Conservation (phyloP, 2,888 invertebrate genomes). For the Piscicola geometra region DNA sequence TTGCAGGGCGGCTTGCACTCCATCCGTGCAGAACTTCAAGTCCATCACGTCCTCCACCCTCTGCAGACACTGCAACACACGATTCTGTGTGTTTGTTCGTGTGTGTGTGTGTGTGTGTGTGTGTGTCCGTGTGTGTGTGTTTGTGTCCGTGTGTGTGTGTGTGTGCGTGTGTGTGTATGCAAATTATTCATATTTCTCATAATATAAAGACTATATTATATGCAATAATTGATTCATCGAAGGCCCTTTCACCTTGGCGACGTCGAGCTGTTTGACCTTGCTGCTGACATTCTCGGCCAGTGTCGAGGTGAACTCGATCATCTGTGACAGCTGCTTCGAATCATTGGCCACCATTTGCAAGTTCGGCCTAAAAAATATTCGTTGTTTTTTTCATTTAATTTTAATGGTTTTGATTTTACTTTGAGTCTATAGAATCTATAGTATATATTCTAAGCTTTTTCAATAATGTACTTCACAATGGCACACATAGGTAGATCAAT, state of each 20-base stretch:
- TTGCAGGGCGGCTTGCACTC: constrained; percentile 87
- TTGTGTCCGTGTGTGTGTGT: too few species aligned
- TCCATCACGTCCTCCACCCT: constrained; percentile 91
- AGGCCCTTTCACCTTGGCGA: constrained; percentile 79
- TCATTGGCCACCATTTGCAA: constrained; percentile 63
- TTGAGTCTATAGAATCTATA: background rate
- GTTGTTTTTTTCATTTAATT: background rate
- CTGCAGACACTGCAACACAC: constrained; percentile 88
- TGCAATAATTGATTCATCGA: too few species aligned
- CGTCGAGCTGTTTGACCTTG: constrained; percentile 86
- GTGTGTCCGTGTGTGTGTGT: too few species aligned
- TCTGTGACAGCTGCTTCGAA: constrained; percentile 72
- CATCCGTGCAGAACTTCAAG: constrained; percentile 88
- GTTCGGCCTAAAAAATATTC: constrained; percentile 60
- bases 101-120: too few species aligned
- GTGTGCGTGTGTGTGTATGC: too few species aligned
- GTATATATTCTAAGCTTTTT: too few species aligned
- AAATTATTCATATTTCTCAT: too few species aligned
- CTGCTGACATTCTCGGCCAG: constrained; percentile 89
- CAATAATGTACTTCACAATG: background rate
- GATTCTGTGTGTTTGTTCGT: constrained; percentile 66
- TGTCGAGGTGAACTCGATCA: constrained; percentile 79
- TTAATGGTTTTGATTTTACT: background rate
- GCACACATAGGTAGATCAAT: too few species aligned
- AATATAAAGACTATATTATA: too few species aligned